Percentiles rank a stretch among this genome's conserved stretches.
phyloP scores from a whole-genome alignment of 2,113 vertebrate species.

The Peromyscus polionotus region DNA sequence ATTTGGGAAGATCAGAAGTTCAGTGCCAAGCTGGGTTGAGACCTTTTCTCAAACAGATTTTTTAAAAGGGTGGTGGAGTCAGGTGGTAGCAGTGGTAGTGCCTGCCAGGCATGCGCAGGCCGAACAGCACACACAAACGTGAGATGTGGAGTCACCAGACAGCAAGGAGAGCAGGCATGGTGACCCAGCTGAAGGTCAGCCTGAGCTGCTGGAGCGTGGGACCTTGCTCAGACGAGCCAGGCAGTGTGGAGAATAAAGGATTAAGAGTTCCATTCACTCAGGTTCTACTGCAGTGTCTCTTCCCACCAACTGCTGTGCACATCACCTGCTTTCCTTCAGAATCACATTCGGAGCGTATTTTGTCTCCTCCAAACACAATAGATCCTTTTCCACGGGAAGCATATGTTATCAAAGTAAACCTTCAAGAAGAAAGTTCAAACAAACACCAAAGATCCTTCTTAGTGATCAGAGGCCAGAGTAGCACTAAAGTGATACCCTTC shows the following conservation, averaged over 20 bases:
- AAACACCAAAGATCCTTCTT: not conserved
- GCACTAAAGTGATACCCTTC: not conserved
- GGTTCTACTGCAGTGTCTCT: not conserved
- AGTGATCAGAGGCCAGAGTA: not conserved
- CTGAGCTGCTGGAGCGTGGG: not conserved
- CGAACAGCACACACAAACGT: not conserved
- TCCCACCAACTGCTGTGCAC: not conserved
- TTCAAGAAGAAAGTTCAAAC: not conserved
- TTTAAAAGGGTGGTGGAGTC: not conserved
- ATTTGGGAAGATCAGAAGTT: not conserved
- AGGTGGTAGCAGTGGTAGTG: no score
- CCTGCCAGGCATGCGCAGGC: no score
- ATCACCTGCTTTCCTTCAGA: not conserved
- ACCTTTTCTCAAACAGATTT: not conserved
- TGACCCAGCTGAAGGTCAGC: not conserved
- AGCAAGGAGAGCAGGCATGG: not conserved
- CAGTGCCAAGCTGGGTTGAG: not conserved
- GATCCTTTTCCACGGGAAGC: not conserved
- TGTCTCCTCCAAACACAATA: not conserved
- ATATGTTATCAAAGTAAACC: not conserved
- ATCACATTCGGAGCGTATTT: not conserved
- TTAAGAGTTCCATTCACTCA: not conserved
- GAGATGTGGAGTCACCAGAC: not conserved
- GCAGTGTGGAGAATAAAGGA: not conserved
- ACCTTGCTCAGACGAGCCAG: not conserved